phyloP scores from a whole-genome alignment of 2,888 invertebrate species.

The Noctuana brunneofusca region DNA sequence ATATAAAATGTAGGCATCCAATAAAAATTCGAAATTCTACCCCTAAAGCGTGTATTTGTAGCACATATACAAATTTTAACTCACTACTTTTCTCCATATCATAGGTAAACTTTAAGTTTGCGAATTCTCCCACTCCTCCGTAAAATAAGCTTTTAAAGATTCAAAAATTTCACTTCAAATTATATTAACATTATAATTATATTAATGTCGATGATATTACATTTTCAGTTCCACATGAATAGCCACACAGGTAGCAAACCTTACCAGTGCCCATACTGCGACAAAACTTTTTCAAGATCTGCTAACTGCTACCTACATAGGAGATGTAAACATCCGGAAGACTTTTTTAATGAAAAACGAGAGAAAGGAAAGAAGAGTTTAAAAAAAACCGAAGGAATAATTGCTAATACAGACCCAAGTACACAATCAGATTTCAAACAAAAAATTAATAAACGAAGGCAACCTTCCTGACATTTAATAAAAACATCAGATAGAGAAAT shows the following conservation, averaged over 20 bases:
- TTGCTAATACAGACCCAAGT: no score
- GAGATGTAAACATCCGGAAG: slow-evolving; percentile 86
- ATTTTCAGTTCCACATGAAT: slow-evolving; percentile 87
- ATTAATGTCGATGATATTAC: not conserved
- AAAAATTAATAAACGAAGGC: not conserved
- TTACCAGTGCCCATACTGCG: slow-evolving; percentile 88
- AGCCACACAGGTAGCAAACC: slow-evolving; percentile 89
- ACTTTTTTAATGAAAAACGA: not conserved
- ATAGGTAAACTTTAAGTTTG: no score
- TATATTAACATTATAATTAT: not conserved
- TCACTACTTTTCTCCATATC: no score
- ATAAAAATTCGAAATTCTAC: no score
- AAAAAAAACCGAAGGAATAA: no score
- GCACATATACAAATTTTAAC: no score
- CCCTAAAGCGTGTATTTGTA: no score
- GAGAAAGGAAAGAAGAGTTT: no score
- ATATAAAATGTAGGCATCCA: no score
- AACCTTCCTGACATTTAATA: not conserved
- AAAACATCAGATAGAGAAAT: not conserved
- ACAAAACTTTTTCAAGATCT: slow-evolving; percentile 87
- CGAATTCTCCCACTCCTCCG: no score
- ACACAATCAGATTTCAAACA: no score
- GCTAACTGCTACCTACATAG: slow-evolving; percentile 89
- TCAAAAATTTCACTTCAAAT: not conserved
- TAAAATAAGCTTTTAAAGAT: no score